These are phyloP conservation scores for Palythoa grandis DNA, from an alignment of 92 coral and sea anemone species.

Conservation along the genomic window DNA sequence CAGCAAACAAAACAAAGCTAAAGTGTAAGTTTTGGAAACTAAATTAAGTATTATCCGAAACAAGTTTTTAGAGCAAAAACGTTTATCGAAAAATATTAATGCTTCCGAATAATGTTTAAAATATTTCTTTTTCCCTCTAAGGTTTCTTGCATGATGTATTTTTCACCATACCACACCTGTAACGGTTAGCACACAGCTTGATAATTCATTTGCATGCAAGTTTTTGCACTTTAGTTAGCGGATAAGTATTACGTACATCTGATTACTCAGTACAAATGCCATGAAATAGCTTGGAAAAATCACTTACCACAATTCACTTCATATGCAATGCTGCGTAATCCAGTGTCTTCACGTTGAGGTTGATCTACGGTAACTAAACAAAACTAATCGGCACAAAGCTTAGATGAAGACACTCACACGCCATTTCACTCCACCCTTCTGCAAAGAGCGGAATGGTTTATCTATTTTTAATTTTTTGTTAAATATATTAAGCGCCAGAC, in stretches of 20 bases:
- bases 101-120: too few species aligned
- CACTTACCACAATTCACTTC: constrained; percentile 30
- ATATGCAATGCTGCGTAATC: constrained; percentile 5
- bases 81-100: too few species aligned
- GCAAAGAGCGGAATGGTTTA: constrained; percentile 25
- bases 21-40: too few species aligned
- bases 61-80: too few species aligned
- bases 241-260: not conserved
- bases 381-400: not conserved
- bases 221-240: not conserved
- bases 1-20: too few species aligned
- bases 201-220: too few species aligned
- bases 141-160: too few species aligned
- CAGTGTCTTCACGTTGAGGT: not conserved
- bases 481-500: constrained; percentile 38
- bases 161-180: too few species aligned
- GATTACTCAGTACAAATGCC: not conserved
- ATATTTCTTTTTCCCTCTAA: too few species aligned
- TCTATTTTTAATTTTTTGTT: constrained; percentile 26
- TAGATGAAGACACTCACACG: constrained; percentile 23
- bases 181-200: too few species aligned
- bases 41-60: too few species aligned
- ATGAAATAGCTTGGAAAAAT: not conserved
- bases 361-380: not conserved
- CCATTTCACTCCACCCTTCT: constrained; percentile 52